Evolutionary conservation across 2,888 invertebrate genomes (phyloP).

Genomic region (Cataglyphis albicans): DNA sequence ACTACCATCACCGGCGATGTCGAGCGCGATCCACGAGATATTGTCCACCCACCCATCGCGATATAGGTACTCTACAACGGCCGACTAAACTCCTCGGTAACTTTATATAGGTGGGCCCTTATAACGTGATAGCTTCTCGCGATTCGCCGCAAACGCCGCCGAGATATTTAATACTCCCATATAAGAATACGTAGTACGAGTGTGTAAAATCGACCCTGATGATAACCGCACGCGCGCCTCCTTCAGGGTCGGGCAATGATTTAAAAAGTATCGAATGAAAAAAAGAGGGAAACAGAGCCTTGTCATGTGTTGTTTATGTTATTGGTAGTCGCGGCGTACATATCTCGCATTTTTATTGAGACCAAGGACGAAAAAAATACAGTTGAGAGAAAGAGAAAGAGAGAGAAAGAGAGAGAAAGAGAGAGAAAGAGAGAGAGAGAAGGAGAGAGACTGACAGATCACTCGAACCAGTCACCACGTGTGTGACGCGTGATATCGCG

Average conservation of each 20-base stretch:
- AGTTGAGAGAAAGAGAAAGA: constrained; percentile 17
- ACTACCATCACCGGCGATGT: constrained; percentile 74
- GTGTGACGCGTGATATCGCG: constrained; percentile 77
- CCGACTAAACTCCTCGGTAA: constrained; percentile 78
- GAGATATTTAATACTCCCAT: constrained; percentile 25
- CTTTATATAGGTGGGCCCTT: constrained; percentile 73
- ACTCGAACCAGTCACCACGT: constrained; percentile 73
- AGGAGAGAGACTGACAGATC: constrained; percentile 29
- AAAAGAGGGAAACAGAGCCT: constrained; percentile 9
- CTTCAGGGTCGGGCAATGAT: constrained; percentile 59
- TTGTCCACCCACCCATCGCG: constrained; percentile 82
- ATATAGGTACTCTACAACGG: constrained; percentile 78
- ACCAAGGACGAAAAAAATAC: background rate
- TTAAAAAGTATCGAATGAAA: constrained; percentile 8
- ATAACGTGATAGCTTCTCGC: constrained; percentile 56
- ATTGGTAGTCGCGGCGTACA: background rate
- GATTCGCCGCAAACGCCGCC: constrained; percentile 6
- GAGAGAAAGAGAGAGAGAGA: constrained; percentile 18
- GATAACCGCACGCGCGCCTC: constrained; percentile 42
- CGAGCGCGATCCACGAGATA: constrained; percentile 68
- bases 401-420: background rate
- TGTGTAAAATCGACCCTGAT: constrained; percentile 11
- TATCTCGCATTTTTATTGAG: background rate
- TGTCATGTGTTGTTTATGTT: background rate
- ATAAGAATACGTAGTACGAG: background rate